Conservation (phyloP, 2,113 vertebrate species). For the Chascanopsetta lugubris region DNA sequence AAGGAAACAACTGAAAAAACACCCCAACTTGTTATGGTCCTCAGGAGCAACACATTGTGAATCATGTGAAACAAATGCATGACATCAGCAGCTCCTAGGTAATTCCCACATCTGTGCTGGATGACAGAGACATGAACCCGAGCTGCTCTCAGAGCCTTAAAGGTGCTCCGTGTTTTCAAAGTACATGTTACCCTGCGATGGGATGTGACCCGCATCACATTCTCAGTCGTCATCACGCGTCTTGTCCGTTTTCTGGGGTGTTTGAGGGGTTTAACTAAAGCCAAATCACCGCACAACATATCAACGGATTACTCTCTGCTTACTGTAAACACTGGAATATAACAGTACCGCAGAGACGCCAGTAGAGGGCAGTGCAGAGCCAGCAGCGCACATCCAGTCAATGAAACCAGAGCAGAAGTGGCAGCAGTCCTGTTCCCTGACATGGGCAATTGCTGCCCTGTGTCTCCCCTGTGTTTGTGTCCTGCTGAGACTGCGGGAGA, state of each 20-base stretch:
- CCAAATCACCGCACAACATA: conserved; percentile 2
- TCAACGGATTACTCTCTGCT: not conserved
- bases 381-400: conserved; percentile 16
- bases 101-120: not conserved
- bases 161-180: conserved; percentile 15
- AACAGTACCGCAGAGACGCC: conserved; percentile 11
- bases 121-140: not conserved
- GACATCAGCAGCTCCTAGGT: not conserved
- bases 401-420: conserved; percentile 53
- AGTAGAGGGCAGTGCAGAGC: conserved; percentile 50
- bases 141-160: not conserved
- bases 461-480: conserved; percentile 46
- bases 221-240: not conserved
- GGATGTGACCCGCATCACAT: conserved; percentile 14
- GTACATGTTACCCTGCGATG: conserved; percentile 21
- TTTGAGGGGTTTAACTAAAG: not conserved
- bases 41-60: not conserved
- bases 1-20: not conserved
- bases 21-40: not conserved
- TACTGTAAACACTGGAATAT: not conserved
- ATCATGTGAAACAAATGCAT: not conserved
- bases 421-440: conserved; percentile 59
- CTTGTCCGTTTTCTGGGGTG: not conserved
- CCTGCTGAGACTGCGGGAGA: conserved; percentile 57
- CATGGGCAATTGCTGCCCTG: conserved; percentile 48